A percentile compares a stretch with the other conserved stretches of the same genome.
Evolutionary conservation across 2,888 invertebrate genomes (phyloP).

Genomic region (Cryptophagus acutangulus): DNA sequence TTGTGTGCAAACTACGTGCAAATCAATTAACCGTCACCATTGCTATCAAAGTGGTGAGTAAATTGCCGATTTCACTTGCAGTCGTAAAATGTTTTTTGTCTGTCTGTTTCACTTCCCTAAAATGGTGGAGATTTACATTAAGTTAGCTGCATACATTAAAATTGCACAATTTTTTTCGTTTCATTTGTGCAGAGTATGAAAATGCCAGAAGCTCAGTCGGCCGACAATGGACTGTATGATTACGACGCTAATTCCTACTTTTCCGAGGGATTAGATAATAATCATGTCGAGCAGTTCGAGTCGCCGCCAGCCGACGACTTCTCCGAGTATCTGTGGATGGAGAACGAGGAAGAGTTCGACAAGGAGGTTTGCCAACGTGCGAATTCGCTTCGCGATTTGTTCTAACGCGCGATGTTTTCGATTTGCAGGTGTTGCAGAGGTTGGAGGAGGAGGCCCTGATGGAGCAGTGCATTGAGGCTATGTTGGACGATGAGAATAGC

Average conservation of each 20-base stretch:
- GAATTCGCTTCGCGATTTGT: conserved; percentile 7
- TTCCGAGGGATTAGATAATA: conserved; percentile 35
- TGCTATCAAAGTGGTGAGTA: no score
- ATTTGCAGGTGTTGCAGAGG: conserved; percentile 72
- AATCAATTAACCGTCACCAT: no score
- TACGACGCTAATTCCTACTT: conserved; percentile 39
- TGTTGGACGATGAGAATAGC: conserved; percentile 65
- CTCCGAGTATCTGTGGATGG: conserved; percentile 93
- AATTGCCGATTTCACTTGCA: no score
- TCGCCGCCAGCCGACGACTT: conserved; percentile 65
- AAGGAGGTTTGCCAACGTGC: conserved; percentile 61
- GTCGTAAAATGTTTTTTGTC: no score
- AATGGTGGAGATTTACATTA: conserved; percentile 28
- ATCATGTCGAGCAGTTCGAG: conserved; percentile 44
- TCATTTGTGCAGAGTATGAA: conserved; percentile 39
- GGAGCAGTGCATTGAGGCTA: conserved; percentile 83
- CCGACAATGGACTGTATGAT: conserved; percentile 40
- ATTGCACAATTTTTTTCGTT: conserved; percentile 14
- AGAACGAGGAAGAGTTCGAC: conserved; percentile 88
- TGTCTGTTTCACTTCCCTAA: conserved; percentile 27
- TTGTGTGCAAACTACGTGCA: no score
- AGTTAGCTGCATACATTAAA: conserved; percentile 4
- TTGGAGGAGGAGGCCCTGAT: conserved; percentile 82
- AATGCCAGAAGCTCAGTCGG: conserved; percentile 38
- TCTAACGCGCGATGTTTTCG: conserved; percentile 6